Conservation (phyloP, 2,888 invertebrate genomes). For the Yponomeuta plumbellus region DNA sequence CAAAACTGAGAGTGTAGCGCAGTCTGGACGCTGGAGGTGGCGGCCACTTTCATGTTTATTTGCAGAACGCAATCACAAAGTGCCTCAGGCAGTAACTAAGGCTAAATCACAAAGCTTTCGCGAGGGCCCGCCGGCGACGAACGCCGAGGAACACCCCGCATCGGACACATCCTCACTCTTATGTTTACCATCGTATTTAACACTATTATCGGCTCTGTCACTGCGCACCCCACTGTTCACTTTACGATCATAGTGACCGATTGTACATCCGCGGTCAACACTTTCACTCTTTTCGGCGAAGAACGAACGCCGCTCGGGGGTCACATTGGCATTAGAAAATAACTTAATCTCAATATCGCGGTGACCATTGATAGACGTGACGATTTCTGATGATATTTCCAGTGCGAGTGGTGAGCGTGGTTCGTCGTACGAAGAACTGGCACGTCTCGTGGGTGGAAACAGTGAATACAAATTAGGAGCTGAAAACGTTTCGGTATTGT, state of each 20-base stretch:
- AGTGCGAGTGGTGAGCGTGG: conserved; percentile 68
- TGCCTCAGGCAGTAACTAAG: conserved; percentile 70
- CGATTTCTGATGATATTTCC: conserved; percentile 86
- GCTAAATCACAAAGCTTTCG: conserved; percentile 74
- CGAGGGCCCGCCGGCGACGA: conserved; percentile 47
- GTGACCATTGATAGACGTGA: conserved; percentile 85
- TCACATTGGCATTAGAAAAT: conserved; percentile 79
- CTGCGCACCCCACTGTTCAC: conserved; percentile 65
- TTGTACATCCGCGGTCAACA: conserved; percentile 63
- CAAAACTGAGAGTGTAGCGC: conserved; percentile 66
- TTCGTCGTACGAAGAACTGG: conserved; percentile 56
- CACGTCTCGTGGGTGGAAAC: conserved; percentile 61
- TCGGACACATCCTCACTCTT: conserved; percentile 59
- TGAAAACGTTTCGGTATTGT: conserved; percentile 52
- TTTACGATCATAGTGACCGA: conserved; percentile 53
- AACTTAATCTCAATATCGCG: conserved; percentile 87
- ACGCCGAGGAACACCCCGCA: conserved; percentile 51
- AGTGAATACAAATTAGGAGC: conserved; percentile 68
- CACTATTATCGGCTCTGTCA: conserved; percentile 53
- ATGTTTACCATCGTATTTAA: conserved; percentile 45
- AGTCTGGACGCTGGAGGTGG: conserved; percentile 50
- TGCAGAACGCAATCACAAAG: conserved; percentile 50
- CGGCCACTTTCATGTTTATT: conserved; percentile 38
- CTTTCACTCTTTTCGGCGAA: conserved; percentile 72
- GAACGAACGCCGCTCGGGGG: conserved; percentile 65